Percentiles rank a stretch among this genome's conserved stretches.
phyloP scores from a whole-genome alignment of 2,797 vertebrate genomes.

The Ceryle rudis region DNA sequence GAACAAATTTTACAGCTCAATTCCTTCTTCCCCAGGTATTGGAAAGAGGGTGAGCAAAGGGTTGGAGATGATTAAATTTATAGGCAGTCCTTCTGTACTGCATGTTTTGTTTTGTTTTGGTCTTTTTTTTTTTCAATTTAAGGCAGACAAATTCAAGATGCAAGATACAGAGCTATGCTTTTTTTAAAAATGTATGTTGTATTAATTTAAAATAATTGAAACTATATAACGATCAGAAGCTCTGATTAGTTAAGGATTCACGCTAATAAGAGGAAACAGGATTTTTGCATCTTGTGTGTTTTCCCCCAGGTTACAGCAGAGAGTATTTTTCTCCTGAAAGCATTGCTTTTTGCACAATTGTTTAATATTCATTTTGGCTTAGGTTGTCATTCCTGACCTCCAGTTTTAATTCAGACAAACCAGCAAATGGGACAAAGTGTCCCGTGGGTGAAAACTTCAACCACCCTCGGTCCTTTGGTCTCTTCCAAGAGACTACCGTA shows the following conservation, averaged over 20 bases:
- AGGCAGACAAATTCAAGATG: not conserved
- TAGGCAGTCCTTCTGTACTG: not conserved
- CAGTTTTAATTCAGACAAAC: not conserved
- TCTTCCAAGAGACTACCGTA: not conserved
- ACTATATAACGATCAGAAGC: not conserved
- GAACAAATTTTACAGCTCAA: slow-evolving; percentile 57
- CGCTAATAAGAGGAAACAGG: not conserved
- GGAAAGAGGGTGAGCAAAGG: not conserved
- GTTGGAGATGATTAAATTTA: slow-evolving; percentile 21
- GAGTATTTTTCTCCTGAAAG: not conserved
- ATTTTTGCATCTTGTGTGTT: not conserved
- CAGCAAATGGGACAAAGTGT: not conserved
- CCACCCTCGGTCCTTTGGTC: not conserved
- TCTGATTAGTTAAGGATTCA: not conserved
- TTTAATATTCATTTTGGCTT: not conserved
- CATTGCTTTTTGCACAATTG: not conserved
- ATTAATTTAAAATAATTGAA: not conserved
- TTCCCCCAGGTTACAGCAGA: not conserved
- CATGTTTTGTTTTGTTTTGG: not conserved
- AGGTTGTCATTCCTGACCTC: not conserved
- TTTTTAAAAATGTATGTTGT: not conserved
- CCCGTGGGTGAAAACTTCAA: not conserved
- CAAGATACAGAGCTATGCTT: not conserved
- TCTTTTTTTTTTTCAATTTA: not conserved
- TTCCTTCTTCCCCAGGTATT: slow-evolving; percentile 13